Evolutionary conservation across 2,888 invertebrate genomes (phyloP).

Genomic region (Oligia latruncula): DNA sequence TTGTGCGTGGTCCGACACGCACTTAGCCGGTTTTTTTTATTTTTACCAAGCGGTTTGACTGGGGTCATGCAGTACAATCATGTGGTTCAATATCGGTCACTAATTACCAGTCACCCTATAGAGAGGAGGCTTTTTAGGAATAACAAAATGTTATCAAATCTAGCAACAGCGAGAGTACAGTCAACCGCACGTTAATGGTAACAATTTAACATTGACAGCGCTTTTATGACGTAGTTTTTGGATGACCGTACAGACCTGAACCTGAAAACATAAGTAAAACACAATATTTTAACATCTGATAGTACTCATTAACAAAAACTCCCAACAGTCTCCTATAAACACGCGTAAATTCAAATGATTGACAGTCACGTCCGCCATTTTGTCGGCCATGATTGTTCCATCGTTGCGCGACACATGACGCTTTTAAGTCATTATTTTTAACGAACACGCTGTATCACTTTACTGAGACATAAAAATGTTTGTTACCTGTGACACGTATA

Average conservation of each 20-base stretch:
- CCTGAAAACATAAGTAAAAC: not conserved
- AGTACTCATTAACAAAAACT: not conserved
- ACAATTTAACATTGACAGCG: not conserved
- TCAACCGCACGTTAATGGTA: not conserved
- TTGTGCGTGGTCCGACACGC: too few relatives aligned
- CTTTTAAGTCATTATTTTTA: conserved; percentile 69
- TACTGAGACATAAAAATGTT: conserved; percentile 53
- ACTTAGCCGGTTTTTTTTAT: not conserved
- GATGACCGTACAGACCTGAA: not conserved
- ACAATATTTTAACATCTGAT: not conserved
- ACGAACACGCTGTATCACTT: conserved; percentile 63
- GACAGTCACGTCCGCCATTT: conserved; percentile 50
- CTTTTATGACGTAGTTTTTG: not conserved
- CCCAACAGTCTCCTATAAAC: conserved; percentile 5
- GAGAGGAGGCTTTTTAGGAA: not conserved
- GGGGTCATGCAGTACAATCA: too few relatives aligned
- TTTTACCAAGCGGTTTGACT: not conserved
- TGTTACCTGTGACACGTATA: conserved; percentile 27
- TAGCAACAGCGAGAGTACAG: not conserved
- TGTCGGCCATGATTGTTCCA: conserved; percentile 55
- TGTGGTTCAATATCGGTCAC: not conserved
- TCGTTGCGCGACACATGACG: conserved; percentile 52
- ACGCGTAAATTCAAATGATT: conserved; percentile 54
- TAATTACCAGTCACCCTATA: too few relatives aligned
- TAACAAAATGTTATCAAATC: not conserved